Base-by-base conservation (phyloP, 2,113 vertebrate genomes). In the Erinaceus europaeus region DNA sequence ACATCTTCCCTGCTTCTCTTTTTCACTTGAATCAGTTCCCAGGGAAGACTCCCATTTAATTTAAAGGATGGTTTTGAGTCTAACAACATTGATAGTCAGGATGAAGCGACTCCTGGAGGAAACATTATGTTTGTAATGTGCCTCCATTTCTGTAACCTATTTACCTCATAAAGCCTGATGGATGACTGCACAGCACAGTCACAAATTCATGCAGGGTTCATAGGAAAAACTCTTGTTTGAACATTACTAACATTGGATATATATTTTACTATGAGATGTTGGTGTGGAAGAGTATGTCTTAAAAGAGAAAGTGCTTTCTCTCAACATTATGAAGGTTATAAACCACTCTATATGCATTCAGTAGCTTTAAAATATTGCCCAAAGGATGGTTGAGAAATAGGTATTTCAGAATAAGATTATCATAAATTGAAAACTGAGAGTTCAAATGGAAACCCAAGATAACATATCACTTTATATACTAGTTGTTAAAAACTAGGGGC, bases 101-200 rank as follows among this genome's bases (percentile, higher is more conserved):
- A 71, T 55, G 52, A 92, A 94, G 88, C 52, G 75, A 87, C 52
- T 94, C 93, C 82, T 80, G 14, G 72, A 90, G 92, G 92, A 86
- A 91, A 53, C 87, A 92, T 93, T 77, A 72, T 50, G 75, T 67
- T 68, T 90, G 32, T 81, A 92, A 93, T 74, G 59, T 14, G 36
- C 68, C 86, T 94, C 84, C 69, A 86, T 91, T 94, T 91, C 89
- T 74, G 74, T 89, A 84, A 84, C 92, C 85, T 94, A 93, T 86
- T 89, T 94, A 93, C 78, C 85, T 91, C 92, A 89, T 92, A 94
- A 93, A 93, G 71, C 50, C n/a, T 93, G 89, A 93, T 32, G 83
- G 72, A 94, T 88, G 89, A 85, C 50, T 76, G 18, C 25, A 25
- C 7, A 29, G 79, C 38, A 69, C 32, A 57, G 57, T 9, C 72